Conservation (phyloP, 1,140 invertebrate genomes). For the Anastrepha obliqua region DNA sequence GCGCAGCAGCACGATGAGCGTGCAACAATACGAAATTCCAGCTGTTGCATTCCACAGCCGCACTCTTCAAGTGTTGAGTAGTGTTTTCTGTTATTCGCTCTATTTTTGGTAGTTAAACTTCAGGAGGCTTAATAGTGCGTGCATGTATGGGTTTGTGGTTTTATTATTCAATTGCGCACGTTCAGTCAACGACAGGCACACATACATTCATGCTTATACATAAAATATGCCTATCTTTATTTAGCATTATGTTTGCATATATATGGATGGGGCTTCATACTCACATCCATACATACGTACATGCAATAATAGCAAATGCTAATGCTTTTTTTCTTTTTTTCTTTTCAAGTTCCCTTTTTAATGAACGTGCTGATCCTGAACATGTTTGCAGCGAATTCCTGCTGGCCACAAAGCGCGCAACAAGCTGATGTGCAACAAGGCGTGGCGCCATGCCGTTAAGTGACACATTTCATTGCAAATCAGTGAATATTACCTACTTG, state of each 20-base stretch:
- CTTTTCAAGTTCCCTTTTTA: too few relatives aligned
- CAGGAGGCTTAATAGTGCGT: conserved; percentile 5
- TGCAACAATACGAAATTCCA: conserved; percentile 39
- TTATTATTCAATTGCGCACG: conserved; percentile 24
- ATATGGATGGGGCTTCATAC: too few relatives aligned
- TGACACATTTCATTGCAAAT: background rate
- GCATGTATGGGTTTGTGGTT: background rate
- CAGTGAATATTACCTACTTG: background rate
- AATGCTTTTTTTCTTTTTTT: too few relatives aligned
- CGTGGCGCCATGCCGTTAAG: background rate
- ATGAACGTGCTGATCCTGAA: too few relatives aligned
- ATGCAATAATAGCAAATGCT: too few relatives aligned
- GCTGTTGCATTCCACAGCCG: conserved; percentile 21
- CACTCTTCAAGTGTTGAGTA: conserved; percentile 30
- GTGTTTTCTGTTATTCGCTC: conserved; percentile 38
- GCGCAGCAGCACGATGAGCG: background rate
- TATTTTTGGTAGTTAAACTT: conserved; percentile 52
- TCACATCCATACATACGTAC: too few relatives aligned
- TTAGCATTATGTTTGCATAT: too few relatives aligned
- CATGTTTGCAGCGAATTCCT: too few relatives aligned
- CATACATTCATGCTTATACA: background rate
- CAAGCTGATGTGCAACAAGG: too few relatives aligned
- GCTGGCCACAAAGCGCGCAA: too few relatives aligned
- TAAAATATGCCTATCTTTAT: too few relatives aligned
- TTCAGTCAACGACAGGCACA: background rate